Conservation (phyloP, 1,140 invertebrate species). For the Acromyrmex heyeri region DNA sequence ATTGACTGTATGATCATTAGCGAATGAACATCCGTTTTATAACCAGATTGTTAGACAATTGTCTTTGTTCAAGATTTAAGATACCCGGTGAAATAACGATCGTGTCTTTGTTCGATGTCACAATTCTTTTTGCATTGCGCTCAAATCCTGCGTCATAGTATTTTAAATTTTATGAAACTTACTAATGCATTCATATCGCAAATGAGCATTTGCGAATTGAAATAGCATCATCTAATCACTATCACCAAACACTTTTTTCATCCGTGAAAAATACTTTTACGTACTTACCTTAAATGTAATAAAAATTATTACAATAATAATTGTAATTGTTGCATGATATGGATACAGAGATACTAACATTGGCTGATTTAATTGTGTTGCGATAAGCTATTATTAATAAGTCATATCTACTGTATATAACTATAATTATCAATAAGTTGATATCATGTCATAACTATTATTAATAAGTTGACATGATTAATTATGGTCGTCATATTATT, state of each 20-base stretch:
- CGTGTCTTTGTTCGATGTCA: not conserved
- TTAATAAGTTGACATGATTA: not conserved
- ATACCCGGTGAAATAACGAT: constrained; percentile 24
- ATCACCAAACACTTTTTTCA: not conserved
- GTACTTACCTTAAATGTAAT: not conserved
- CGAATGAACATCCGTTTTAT: not conserved
- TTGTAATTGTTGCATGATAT: not conserved
- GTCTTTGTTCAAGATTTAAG: constrained; percentile 40
- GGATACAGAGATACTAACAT: not conserved
- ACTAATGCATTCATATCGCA: not conserved
- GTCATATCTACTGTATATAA: not conserved
- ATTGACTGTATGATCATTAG: constrained; percentile 12
- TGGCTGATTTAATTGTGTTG: not conserved
- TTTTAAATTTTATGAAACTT: constrained; percentile 38
- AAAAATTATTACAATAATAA: not conserved
- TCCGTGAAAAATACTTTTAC: not conserved
- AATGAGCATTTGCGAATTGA: not conserved
- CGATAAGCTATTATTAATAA: not conserved
- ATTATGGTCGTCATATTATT: not conserved
- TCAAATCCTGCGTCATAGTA: constrained; percentile 1
- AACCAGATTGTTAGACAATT: constrained; percentile 17
- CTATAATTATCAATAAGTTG: too few species aligned
- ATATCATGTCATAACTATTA: too few species aligned
- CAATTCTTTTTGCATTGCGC: not conserved
- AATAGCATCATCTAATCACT: not conserved